Base-by-base conservation (phyloP, 2,888 invertebrate genomes). In the Dexiosoma caninum region DNA sequence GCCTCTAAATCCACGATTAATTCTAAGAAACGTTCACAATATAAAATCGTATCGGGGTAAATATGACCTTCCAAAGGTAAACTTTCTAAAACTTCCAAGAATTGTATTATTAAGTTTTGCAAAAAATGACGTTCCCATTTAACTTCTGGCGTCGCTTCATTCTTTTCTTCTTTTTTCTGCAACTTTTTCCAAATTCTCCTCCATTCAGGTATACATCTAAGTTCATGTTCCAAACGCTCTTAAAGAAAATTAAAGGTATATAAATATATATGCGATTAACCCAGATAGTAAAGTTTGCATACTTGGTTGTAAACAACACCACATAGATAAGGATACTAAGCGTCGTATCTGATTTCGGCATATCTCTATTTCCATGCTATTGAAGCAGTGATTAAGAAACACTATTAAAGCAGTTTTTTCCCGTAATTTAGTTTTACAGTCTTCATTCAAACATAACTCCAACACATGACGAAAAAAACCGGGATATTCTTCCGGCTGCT, bases 1-100 rank as follows among this genome's bases (percentile, higher is more conserved):
- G 98, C 97, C 88, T 99, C 98, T 84, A 99, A 91, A 90, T 99
- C 99, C 72, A 98, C 98, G 90, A 99, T 92, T 83, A 99, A 92
- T 91, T 99, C 98, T 80, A 99, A 90, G 90, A 99, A 98, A 49
- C 98, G 92, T 91, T 99, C 99, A 90, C 98, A 98, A 89, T 97
- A 98, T 84, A 92, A 91, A 49, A 94, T 91, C 72, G 91, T 92
- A 85, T 93, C 92, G 2, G 91, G 85, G 57, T 92, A 91, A 1
- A 94, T 87, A 9, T 91, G 91, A 59, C 94, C 95, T 77, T 92
- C 92, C 55, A 91, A 91, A 0, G 94, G 92, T 81, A 98, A 93
- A 2, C 92, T 92, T 87, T 96, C 96, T 84, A 99, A 89, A 76
- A 96, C 93, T 12, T 91, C 91, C 91, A 97, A 93, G 89, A 98